Conservation (phyloP, 2,888 invertebrate species). For the Coenonympha arcania region DNA sequence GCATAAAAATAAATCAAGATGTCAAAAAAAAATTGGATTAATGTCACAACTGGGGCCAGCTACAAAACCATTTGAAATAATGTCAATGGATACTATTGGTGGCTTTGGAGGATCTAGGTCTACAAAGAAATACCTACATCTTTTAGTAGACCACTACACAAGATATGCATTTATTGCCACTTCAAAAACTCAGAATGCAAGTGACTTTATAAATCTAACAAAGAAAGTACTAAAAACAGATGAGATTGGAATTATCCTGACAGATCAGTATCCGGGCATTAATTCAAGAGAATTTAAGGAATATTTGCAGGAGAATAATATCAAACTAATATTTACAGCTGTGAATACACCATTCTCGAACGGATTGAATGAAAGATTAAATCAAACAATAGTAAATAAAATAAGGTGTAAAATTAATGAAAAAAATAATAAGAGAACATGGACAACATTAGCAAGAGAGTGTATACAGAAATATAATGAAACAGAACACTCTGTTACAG, state of each 20-base stretch:
- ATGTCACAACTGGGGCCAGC: no score
- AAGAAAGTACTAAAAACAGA: constrained; percentile 22
- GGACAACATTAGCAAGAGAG: constrained; percentile 29
- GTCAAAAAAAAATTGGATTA: no score
- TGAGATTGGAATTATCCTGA: constrained; percentile 26
- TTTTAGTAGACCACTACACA: constrained; percentile 25
- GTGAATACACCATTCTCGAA: no score
- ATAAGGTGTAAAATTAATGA: constrained; percentile 33
- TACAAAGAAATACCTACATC: constrained; percentile 26
- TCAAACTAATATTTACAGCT: constrained; percentile 36
- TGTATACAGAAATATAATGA: constrained; percentile 22
- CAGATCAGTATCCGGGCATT: constrained; percentile 33
- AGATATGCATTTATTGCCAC: constrained; percentile 25
- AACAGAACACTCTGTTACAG: constrained; percentile 21
- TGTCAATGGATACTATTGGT: no score
- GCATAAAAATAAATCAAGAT: no score
- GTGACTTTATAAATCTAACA: constrained; percentile 29
- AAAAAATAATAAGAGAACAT: constrained; percentile 22
- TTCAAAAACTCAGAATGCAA: constrained; percentile 29
- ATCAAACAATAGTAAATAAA: constrained; percentile 35
- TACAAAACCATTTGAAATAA: no score
- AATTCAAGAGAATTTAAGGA: constrained; percentile 30
- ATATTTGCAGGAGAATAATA: constrained; percentile 20
- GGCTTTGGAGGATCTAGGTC: no score
- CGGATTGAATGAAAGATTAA: no score